Conservation (phyloP, 2,888 invertebrate genomes). For the Drosophila demipolita region DNA sequence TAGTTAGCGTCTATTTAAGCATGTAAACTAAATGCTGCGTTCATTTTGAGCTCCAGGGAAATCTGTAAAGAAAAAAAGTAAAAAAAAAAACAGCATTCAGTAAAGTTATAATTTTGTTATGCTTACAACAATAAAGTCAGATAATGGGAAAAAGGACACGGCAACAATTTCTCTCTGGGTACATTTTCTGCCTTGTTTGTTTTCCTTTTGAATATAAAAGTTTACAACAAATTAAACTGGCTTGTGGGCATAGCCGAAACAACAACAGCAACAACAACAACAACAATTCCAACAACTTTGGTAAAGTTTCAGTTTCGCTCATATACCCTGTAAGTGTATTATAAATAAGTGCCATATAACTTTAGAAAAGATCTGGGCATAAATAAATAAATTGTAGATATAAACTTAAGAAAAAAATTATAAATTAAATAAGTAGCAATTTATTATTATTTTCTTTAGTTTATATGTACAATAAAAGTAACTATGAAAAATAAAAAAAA, state of each 20-base stretch:
- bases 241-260: slow-evolving; percentile 59
- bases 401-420: no score
- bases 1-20: slow-evolving; percentile 68
- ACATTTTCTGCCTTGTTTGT: slow-evolving; percentile 55
- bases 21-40: slow-evolving; percentile 34
- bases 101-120: slow-evolving; percentile 56
- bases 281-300: slow-evolving; percentile 17
- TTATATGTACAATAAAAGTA: not conserved
- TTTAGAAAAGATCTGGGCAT: not conserved
- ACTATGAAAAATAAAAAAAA: not conserved
- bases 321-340: slow-evolving; percentile 33
- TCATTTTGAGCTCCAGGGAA: slow-evolving; percentile 28
- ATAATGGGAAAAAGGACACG: not conserved
- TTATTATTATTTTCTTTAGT: not conserved
- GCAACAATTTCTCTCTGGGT: slow-evolving; percentile 14
- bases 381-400: no score
- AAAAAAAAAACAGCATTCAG: slow-evolving; percentile 14
- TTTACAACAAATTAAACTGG: slow-evolving; percentile 78
- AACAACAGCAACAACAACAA: slow-evolving; percentile 25
- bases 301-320: slow-evolving; percentile 32
- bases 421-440: no score
- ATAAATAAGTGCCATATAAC: no score
- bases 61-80: slow-evolving; percentile 53
- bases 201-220: slow-evolving; percentile 63
- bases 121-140: slow-evolving; percentile 34